phyloP scores from a whole-genome alignment of 2,797 vertebrate genomes.

The Falco columbarius region DNA sequence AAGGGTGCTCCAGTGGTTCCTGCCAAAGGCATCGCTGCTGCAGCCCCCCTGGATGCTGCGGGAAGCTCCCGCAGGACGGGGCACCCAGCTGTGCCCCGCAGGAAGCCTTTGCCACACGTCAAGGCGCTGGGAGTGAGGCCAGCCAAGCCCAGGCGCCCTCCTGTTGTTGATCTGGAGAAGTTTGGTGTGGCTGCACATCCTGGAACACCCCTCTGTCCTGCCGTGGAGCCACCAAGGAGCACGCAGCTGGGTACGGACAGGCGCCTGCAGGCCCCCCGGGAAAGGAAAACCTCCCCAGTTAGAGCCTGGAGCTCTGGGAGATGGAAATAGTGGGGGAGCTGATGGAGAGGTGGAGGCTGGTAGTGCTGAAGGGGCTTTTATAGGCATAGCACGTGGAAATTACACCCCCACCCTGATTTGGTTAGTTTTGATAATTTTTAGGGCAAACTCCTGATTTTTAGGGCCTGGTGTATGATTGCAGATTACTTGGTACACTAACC shows the following conservation, averaged over 20 bases:
- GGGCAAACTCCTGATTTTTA: neutral
- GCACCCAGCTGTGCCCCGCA: neutral
- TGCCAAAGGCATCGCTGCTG: neutral
- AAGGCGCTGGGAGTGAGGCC: neutral
- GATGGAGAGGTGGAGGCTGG: neutral
- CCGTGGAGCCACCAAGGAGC: neutral
- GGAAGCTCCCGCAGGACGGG: neutral
- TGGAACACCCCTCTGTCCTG: rapidly evolving
- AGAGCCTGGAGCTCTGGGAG: neutral
- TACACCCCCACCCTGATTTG: neutral
- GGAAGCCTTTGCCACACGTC: neutral
- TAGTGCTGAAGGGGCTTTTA: neutral
- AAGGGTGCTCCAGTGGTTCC: neutral
- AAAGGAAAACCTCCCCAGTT: neutral
- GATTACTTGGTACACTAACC: neutral
- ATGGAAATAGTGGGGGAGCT: neutral
- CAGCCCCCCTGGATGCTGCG: rapidly evolving
- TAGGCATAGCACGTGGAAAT: neutral
- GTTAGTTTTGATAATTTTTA: neutral
- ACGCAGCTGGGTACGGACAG: neutral
- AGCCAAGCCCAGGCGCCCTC: slow-evolving; percentile 23
- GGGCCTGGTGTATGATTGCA: neutral
- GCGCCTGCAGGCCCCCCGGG: neutral
- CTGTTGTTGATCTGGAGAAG: slow-evolving; percentile 34
- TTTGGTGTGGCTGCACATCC: neutral